Conservation (phyloP, 2,888 invertebrate genomes). For the Eristalis tenax region DNA sequence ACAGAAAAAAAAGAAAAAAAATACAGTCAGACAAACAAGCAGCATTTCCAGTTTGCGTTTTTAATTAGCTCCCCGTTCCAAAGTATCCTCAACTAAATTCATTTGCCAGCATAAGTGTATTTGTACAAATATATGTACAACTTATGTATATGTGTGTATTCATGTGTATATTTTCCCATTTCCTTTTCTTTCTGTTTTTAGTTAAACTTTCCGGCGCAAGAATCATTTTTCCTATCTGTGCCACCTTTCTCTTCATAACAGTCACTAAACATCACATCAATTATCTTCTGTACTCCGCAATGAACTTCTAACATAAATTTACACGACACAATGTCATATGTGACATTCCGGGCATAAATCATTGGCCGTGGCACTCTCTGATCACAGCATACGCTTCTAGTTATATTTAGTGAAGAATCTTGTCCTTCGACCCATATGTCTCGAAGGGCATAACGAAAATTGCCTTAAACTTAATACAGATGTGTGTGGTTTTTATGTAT, state of each 20-base stretch:
- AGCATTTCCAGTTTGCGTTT: conserved; percentile 71
- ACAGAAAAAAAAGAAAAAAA: conserved; percentile 27
- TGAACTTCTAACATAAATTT: conserved; percentile 72
- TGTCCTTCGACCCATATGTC: conserved; percentile 68
- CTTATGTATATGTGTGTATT: neutral
- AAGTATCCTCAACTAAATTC: conserved; percentile 53
- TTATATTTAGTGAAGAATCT: conserved; percentile 52
- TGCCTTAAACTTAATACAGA: conserved; percentile 1
- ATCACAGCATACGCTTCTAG: conserved; percentile 43
- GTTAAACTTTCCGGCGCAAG: conserved; percentile 57
- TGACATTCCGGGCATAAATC: conserved; percentile 67
- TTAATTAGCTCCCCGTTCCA: conserved; percentile 67
- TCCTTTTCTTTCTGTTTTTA: conserved; percentile 28
- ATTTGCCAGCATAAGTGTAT: conserved; percentile 8
- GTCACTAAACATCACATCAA: conserved; percentile 71
- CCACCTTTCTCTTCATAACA: conserved; percentile 69
- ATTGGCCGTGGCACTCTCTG: conserved; percentile 54
- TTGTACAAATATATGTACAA: neutral
- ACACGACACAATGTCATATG: conserved; percentile 72
- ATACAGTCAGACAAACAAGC: conserved; percentile 59
- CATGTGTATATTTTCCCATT: conserved; percentile 14
- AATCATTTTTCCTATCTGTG: conserved; percentile 56
- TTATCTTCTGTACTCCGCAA: conserved; percentile 72
- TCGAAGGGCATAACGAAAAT: conserved; percentile 42
- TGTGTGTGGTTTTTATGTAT: neutral